Percentiles rank a stretch among this genome's conserved stretches.
Evolutionary conservation across 2,888 invertebrate species (phyloP).

Genomic region (Eupithecia pulchellata): DNA sequence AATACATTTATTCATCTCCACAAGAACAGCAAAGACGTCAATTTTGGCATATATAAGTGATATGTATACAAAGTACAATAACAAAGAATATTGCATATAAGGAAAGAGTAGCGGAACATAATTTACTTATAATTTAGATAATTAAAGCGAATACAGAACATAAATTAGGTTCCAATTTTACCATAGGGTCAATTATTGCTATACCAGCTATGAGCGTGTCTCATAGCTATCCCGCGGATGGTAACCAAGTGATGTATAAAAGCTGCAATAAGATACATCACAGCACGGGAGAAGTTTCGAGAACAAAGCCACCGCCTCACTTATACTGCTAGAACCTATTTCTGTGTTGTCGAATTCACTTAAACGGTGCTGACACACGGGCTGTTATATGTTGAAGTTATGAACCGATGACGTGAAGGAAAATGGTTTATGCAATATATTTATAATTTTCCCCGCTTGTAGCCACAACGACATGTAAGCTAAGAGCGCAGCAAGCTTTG

Average conservation of each 20-base stretch:
- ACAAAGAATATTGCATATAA: no score
- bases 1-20: no score
- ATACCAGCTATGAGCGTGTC: background rate
- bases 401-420: background rate
- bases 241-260: background rate
- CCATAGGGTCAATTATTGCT: background rate
- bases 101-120: no score
- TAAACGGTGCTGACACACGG: slow-evolving; percentile 63
- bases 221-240: background rate
- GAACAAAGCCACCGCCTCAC: slow-evolving; percentile 79
- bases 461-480: background rate
- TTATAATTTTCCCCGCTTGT: background rate
- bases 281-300: slow-evolving; percentile 70
- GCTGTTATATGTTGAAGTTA: background rate
- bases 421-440: background rate
- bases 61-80: no score
- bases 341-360: slow-evolving; percentile 78
- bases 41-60: no score
- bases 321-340: slow-evolving; percentile 70
- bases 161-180: no score
- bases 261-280: slow-evolving; percentile 74
- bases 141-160: no score
- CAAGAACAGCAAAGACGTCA: no score
- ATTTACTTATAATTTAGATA: no score
- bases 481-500: background rate